Base-by-base conservation (phyloP, 2,888 invertebrate species). In the Ormyrus pomaceus region DNA sequence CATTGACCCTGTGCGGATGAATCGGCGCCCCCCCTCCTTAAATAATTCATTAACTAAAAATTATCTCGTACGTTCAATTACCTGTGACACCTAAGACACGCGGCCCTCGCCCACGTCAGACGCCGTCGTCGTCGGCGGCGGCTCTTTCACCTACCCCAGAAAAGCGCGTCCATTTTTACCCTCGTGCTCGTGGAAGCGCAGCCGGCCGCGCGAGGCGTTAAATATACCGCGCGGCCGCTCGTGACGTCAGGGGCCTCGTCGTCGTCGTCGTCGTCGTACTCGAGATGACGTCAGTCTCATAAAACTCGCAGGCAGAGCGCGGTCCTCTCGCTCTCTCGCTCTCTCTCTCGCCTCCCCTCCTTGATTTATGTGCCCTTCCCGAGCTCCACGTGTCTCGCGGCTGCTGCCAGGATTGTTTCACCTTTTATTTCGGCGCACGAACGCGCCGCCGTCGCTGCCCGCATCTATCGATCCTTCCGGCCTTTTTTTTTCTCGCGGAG, bases 271-370 rank as follows among this genome's bases (percentile, higher is more conserved):
- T 53, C 13, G 59, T n/a, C 71, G 58, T 46, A 6, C 59, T 48
- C 70, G 6, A 51, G 81, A 82, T 86, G 86, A 86, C 87, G 86
- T 85, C 86, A 83, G 83, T 82, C 82, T 83, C 83, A 82, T 86
- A 86, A 85, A 87, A 84, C 78, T 71, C 80, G n/a, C 51, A 9
- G 65, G 61, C 50, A 69, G 69, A 51, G 74, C 68, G 72, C 58
- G 78, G 78, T 34, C 59, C 62, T 73, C 51, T 51, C 53, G 10
- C 76, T 46, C 61, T 68, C 50, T 48, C 34, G 56, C 55, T 58
- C 66, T 51, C 48, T 48, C 45, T 69, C 9, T 80, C 55, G 70
- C 76, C 46, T 71, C 9, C 45, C 45, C 50, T 59, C 10, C 75
- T 71, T 72, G 75, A 66, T 75, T 81, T 78, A 75, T 74, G 56